These are phyloP conservation scores for Eulithis testata DNA, from an alignment of 2,888 invertebrate genomes.

Conservation along the genomic window DNA sequence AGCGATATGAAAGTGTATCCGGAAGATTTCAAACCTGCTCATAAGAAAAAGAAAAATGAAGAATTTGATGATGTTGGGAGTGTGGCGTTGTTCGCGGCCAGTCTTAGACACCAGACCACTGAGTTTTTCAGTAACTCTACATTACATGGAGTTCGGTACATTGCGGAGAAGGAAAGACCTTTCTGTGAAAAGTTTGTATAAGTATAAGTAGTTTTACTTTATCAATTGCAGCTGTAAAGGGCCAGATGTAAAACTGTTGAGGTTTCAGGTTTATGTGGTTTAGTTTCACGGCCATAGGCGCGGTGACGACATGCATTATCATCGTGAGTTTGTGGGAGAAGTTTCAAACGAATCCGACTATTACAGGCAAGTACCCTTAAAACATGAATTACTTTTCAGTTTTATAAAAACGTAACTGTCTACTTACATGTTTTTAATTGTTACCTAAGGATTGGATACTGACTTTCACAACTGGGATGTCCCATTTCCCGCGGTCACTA, in stretches of 20 bases:
- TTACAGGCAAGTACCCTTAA: constrained; percentile 81
- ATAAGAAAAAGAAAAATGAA: constrained; percentile 45
- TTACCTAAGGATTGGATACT: constrained; percentile 86
- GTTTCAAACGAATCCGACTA: constrained; percentile 93
- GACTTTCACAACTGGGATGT: constrained; percentile 93
- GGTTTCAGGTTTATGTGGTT: constrained; percentile 91
- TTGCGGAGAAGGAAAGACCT: constrained; percentile 89
- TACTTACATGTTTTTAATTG: neutral
- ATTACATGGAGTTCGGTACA: constrained; percentile 91
- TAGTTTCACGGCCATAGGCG: constrained; percentile 88
- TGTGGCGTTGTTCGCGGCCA: constrained; percentile 82
- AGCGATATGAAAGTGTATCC: constrained; percentile 70
- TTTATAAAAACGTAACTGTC: neutral
- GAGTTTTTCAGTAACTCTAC: constrained; percentile 91
- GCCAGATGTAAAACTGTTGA: neutral
- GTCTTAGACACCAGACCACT: constrained; percentile 88
- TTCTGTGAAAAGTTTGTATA: constrained; percentile 89
- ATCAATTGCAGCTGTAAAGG: neutral
- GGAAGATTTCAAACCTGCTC: constrained; percentile 50
- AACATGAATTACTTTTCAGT: neutral
- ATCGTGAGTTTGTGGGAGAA: constrained; percentile 92
- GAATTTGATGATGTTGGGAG: constrained; percentile 56
- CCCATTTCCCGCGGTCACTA: constrained; percentile 89
- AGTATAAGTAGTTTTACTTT: neutral
- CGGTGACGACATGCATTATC: constrained; percentile 89